Base-by-base conservation (phyloP, 2,888 invertebrate species). In the Campoletis raptor region DNA sequence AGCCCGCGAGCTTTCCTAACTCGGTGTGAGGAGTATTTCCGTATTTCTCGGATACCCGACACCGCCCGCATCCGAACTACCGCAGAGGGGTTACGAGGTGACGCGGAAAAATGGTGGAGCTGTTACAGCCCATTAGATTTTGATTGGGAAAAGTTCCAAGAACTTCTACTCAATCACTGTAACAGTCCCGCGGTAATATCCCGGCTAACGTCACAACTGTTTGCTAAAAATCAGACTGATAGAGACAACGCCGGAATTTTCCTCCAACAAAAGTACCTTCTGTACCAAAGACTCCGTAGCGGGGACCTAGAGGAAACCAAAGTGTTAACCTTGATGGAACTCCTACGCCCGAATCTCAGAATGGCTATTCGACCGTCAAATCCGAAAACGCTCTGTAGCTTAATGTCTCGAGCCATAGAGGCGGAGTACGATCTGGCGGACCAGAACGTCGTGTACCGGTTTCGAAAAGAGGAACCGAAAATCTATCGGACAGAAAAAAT, bases 341-440 rank as follows among this genome's bases (percentile, higher is more conserved):
- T 74, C 0, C 61, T 74, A 0, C 57, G 67, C 0, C 54, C 67
- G 0, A 37, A 8, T 9, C 1, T 67, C 0, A 12, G 78, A 0
- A 21, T 67, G 18, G 67, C 67, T 0, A 52, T 78, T 0, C 52
- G 78, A 0, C 78, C 66, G 0, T 37, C 48, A 0, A 78, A 78
- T 8, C 37, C 54, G 0, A 37, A 40, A 12, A 67, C 66, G 1
- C 24, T 78, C 0, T 24, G 40, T 5, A 2, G 40, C 0, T 8
- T 67, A 7, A 52, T 54, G 54, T 24, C 52, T 4, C 52, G 67
- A 2, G 67, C 66, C 1, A 54, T 69, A 0, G 66, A 67, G n/a
- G 67, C 48, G 0, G 77, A 77, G 8, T 57, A 79, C 67, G 83
- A 84, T 18, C 8, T 84, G n/a, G n/a, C n/a, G n/a, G n/a, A n/a